These are phyloP conservation scores for Holacanthella duospinosa DNA, from an alignment of 2,888 invertebrate species.

Conservation along the genomic window DNA sequence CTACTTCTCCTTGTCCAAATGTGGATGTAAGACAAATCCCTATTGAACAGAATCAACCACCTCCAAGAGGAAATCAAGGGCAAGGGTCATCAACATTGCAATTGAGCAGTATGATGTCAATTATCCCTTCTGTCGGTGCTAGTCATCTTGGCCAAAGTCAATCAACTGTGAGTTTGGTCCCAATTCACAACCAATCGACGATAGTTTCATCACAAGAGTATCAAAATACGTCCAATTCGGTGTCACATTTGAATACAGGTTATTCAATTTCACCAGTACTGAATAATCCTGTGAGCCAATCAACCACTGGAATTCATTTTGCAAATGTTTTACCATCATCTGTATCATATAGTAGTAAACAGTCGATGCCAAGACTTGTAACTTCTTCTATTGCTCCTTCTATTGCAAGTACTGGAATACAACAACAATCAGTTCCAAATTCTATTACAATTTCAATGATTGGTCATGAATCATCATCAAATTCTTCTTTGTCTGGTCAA, in stretches of 20 bases:
- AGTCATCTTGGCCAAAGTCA: constrained; percentile 28
- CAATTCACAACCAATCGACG: background rate
- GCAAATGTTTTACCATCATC: background rate
- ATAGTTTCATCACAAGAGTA: background rate
- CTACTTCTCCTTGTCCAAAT: constrained; percentile 49
- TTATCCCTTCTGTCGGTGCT: constrained; percentile 13
- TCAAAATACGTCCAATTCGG: constrained; percentile 5
- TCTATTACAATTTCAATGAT: constrained; percentile 21
- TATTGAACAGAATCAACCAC: constrained; percentile 43
- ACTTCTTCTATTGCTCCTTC: background rate
- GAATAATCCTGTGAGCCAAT: background rate
- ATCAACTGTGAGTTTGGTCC: constrained; percentile 24
- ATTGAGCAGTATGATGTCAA: background rate
- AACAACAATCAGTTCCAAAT: constrained; percentile 14
- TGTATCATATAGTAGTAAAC: background rate
- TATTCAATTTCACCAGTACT: constrained; percentile 27
- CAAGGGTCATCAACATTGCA: no score
- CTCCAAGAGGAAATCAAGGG: constrained; percentile 21
- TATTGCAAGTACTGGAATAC: constrained; percentile 14
- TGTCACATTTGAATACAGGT: constrained; percentile 25
- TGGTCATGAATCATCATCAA: background rate
- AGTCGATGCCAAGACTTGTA: background rate
- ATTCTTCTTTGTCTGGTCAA: background rate
- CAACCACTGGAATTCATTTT: constrained; percentile 18
- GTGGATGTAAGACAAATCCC: constrained; percentile 51